Percentiles rank a stretch among this genome's conserved stretches.
phyloP scores from a whole-genome alignment of 2,113 vertebrate genomes.

The Diadophis punctatus region DNA sequence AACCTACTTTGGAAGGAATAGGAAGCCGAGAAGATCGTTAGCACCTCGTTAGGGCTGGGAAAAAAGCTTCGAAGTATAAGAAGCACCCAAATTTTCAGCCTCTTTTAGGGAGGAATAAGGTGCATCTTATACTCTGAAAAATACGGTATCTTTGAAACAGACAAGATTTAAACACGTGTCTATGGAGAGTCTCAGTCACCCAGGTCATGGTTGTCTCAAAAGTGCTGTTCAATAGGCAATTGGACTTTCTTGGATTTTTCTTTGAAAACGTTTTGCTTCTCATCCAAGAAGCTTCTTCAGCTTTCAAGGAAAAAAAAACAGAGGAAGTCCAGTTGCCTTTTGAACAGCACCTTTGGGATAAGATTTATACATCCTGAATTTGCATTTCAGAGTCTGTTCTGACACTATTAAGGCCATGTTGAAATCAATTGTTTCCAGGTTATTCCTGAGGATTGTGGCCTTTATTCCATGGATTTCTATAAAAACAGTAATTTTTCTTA shows the following conservation, averaged over 20 bases:
- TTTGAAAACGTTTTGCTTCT: not conserved
- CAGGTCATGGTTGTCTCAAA: not conserved
- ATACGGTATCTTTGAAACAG: not conserved
- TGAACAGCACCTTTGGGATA: not conserved
- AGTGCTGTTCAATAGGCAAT: not conserved
- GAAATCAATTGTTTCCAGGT: not conserved
- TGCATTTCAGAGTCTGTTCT: not conserved
- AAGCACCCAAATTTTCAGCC: too few relatives aligned
- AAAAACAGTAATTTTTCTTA: not conserved
- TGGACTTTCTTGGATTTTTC: not conserved
- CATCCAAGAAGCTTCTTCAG: not conserved
- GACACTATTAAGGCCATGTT: not conserved
- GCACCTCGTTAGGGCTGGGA: too few relatives aligned
- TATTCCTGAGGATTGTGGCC: not conserved
- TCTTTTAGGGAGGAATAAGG: too few relatives aligned
- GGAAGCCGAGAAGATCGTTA: too few relatives aligned
- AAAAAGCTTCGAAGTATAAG: too few relatives aligned
- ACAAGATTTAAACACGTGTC: not conserved
- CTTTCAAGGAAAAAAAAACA: not conserved
- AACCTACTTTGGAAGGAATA: too few relatives aligned
- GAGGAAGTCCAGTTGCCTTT: not conserved
- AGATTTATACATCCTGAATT: not conserved
- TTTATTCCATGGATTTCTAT: not conserved
- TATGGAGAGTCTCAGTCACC: not conserved
- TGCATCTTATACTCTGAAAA: too few relatives aligned